These are phyloP conservation scores for Oriolus oriolus DNA, from an alignment of 2,113 vertebrate species.

Conservation along the genomic window DNA sequence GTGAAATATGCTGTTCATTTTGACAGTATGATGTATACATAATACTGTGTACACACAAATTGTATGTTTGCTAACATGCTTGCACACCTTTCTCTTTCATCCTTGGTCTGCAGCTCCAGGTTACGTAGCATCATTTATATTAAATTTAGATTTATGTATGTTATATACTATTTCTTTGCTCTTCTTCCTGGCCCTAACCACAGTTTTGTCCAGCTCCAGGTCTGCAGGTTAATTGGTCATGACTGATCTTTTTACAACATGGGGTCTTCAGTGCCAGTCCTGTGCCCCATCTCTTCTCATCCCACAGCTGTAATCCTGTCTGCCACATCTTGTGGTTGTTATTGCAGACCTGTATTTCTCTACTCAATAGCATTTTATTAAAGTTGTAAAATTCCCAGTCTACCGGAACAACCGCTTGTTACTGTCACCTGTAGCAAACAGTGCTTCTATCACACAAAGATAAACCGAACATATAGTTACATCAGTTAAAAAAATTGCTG, in stretches of 20 bases:
- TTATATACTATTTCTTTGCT: neutral
- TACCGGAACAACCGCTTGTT: neutral
- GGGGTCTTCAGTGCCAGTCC: neutral
- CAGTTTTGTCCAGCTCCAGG: neutral
- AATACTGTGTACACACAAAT: neutral
- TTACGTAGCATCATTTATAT: neutral
- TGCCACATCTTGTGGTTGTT: neutral
- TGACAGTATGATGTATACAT: neutral
- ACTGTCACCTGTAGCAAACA: neutral
- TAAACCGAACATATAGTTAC: neutral
- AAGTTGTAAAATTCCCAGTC: neutral
- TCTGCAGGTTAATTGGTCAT: neutral
- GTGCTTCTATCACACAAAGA: neutral
- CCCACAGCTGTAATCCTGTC: neutral
- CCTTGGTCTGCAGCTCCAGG: neutral
- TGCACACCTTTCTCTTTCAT: neutral
- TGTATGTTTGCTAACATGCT: neutral
- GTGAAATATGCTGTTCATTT: neutral
- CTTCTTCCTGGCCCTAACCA: neutral
- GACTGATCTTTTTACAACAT: neutral
- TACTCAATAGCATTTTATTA: neutral
- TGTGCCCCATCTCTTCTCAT: neutral
- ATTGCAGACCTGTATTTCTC: neutral
- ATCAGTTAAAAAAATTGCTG: neutral
- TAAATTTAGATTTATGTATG: neutral